Base-by-base conservation (phyloP, 1,140 invertebrate genomes). In the Amyelois transitella region DNA sequence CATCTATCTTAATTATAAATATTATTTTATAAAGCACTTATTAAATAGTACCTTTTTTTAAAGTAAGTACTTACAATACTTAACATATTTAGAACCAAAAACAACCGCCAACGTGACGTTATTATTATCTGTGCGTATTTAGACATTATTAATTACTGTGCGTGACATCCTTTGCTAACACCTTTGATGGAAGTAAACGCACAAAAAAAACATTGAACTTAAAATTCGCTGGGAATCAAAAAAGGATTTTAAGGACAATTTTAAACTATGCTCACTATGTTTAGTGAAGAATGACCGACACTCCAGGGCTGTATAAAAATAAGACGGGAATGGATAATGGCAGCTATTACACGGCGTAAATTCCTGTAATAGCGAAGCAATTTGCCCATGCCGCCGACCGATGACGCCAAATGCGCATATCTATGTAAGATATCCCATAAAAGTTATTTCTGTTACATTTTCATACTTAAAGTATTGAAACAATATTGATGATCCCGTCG, bases 331-430 rank as follows among this genome's bases (percentile, higher is more conserved):
- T 43, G 50, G 53, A 56, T 69, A 69, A 69, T 69, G 19, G 51
- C 18, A 25, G 55, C 56, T 43, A 69, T 72, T 69, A 69, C 58
- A 61, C 53, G 51, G 59, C 59, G 66, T 66, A 66, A 72, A 65
- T 72, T 69, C 53, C 57, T 63, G 58, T 65, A 72, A 69, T 65
- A 58, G 58, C 58, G 38, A 58, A 52, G 66, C 54, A 72, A 72
- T 69, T 67, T 67, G 52, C 50, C 28, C 45, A 24, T 22, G n/a
- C 44, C 21, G 51, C 32, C 12, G 45, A 24, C 22, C 44, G 24
- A 20, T n/a, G n/a, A n/a, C n/a, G n/a, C n/a, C n/a, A n/a, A n/a
- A n/a, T n/a, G n/a, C n/a, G n/a, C n/a, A n/a, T n/a, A n/a, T n/a
- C n/a, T n/a, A n/a, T n/a, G n/a, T n/a, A n/a, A n/a, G n/a, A n/a